Evolutionary conservation across 2,113 vertebrate species (phyloP).

Genomic region (Phalacrocorax pelagicus): DNA sequence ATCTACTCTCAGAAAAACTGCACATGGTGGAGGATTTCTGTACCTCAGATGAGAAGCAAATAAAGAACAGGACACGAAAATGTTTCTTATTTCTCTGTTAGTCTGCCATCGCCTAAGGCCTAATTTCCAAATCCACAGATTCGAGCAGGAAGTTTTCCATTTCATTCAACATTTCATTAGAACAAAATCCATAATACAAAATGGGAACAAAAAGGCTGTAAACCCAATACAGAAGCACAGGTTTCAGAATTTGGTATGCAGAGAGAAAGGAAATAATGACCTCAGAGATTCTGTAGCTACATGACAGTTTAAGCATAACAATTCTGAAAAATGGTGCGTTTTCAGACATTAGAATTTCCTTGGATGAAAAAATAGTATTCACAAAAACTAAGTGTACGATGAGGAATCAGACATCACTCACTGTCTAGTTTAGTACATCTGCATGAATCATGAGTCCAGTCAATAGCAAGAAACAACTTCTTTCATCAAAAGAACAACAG

Average conservation of each 20-base stretch:
- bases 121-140: not conserved
- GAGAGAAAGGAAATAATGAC: not conserved
- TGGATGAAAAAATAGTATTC: not conserved
- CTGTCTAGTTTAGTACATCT: not conserved
- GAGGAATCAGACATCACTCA: not conserved
- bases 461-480: not conserved
- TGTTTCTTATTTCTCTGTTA: not conserved
- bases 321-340: not conserved
- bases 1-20: not conserved
- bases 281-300: not conserved
- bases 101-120: not conserved
- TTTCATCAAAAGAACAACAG: not conserved
- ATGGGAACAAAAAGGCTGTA: not conserved
- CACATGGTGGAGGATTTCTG: not conserved
- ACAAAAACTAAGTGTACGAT: not conserved
- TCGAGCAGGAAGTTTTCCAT: not conserved
- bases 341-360: not conserved
- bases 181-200: not conserved
- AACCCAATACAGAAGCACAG: not conserved
- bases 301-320: not conserved
- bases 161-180: not conserved
- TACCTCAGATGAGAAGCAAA: not conserved
- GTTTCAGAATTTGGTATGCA: not conserved
- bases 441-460: not conserved
- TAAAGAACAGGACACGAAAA: not conserved